Conservation (phyloP, 2,113 vertebrate species). For the Gyps fulvus region DNA sequence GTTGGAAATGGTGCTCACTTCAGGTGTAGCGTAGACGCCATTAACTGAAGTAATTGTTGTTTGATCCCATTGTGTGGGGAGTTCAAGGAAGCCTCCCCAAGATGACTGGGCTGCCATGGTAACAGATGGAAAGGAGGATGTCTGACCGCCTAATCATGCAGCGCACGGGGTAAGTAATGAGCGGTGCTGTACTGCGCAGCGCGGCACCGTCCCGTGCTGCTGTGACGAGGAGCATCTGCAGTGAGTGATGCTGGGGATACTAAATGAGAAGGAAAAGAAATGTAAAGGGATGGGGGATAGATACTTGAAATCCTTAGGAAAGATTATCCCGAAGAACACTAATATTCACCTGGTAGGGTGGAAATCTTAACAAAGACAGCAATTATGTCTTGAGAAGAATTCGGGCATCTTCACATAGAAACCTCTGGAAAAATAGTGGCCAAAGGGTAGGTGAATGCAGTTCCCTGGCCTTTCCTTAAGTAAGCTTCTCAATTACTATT, state of each 20-base stretch:
- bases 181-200: rapidly evolving
- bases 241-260: background rate
- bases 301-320: background rate
- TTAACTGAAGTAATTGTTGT: background rate
- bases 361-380: background rate
- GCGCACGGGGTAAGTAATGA: background rate
- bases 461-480: background rate
- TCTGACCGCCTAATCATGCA: background rate
- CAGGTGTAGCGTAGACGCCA: background rate
- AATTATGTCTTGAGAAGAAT: background rate
- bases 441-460: background rate
- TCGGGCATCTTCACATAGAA: background rate
- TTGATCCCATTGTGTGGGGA: background rate
- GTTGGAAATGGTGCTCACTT: background rate
- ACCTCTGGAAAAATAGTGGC: background rate
- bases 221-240: background rate
- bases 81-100: background rate
- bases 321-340: background rate
- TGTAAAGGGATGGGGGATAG: background rate
- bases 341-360: background rate
- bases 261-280: background rate
- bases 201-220: rapidly evolving
- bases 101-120: background rate
- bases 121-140: background rate
- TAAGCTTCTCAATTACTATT: background rate